Percentiles rank a stretch among this genome's conserved stretches.
Evolutionary conservation across 2,888 invertebrate genomes (phyloP).

Genomic region (Hybos culiciformis): DNA sequence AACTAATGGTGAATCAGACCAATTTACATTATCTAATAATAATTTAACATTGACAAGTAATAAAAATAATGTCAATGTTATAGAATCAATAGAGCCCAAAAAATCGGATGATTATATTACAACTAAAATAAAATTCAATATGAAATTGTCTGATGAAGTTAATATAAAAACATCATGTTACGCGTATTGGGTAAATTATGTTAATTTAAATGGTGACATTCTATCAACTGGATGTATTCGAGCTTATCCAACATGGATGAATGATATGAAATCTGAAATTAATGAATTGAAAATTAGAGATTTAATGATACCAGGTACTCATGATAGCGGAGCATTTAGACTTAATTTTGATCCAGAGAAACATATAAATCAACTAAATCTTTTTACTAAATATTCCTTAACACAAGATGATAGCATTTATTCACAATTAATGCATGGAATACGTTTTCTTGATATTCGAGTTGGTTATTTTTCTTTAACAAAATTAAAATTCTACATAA

Average conservation of each 20-base stretch:
- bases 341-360: constrained; percentile 28
- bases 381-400: constrained; percentile 39
- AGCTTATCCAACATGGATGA: constrained; percentile 46
- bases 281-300: constrained; percentile 38
- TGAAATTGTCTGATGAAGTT: constrained; percentile 21
- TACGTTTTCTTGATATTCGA: constrained; percentile 46
- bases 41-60: constrained; percentile 24
- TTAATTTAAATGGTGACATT: constrained; percentile 25
- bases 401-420: constrained; percentile 45
- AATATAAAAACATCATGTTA: constrained; percentile 27
- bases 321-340: constrained; percentile 50
- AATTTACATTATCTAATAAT: constrained; percentile 7
- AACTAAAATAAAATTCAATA: constrained; percentile 15
- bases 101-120: constrained; percentile 23
- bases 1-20: constrained; percentile 19
- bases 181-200: constrained; percentile 34
- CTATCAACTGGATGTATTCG: constrained; percentile 37
- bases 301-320: constrained; percentile 55
- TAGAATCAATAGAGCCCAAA: constrained; percentile 25
- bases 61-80: constrained; percentile 22
- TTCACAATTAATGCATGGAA: constrained; percentile 45
- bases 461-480: constrained; percentile 38
- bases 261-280: constrained; percentile 34
- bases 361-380: constrained; percentile 29
- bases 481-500: constrained; percentile 38